A percentile compares a stretch with the other conserved stretches of the same genome.
Conservation (phyloP, 2,797 vertebrate genomes). For the Eulemur mongoz region DNA sequence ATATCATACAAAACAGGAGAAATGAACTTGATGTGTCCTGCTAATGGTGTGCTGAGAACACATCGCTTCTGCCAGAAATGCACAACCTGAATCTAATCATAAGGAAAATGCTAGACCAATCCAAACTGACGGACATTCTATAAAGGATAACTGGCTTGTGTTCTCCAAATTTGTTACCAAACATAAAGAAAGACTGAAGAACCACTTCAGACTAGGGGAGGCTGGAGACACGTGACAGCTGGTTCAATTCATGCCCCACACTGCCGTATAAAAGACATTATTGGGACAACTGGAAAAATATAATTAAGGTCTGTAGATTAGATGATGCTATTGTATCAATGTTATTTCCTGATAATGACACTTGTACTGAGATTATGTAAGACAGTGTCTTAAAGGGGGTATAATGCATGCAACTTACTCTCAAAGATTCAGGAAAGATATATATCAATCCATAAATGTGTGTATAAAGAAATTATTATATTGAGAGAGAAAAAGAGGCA, state of each 20-base stretch:
- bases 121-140: neutral
- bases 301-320: neutral
- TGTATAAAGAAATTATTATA: neutral
- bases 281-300: neutral
- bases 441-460: too few species aligned
- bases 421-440: neutral
- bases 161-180: neutral
- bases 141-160: too few species aligned
- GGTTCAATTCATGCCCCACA: too few species aligned
- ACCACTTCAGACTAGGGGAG: neutral
- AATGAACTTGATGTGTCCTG: neutral
- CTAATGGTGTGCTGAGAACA: accelerated
- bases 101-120: neutral
- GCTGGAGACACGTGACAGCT: neutral
- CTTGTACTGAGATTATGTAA: neutral
- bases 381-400: neutral
- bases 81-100: neutral
- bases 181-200: accelerated
- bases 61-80: neutral
- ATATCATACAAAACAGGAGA: neutral
- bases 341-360: neutral
- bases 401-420: neutral
- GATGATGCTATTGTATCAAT: neutral
- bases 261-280: neutral
- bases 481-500: too few species aligned